These are phyloP conservation scores for Anniella stebbinsi DNA, from an alignment of 2,797 vertebrate genomes.

Conservation along the genomic window DNA sequence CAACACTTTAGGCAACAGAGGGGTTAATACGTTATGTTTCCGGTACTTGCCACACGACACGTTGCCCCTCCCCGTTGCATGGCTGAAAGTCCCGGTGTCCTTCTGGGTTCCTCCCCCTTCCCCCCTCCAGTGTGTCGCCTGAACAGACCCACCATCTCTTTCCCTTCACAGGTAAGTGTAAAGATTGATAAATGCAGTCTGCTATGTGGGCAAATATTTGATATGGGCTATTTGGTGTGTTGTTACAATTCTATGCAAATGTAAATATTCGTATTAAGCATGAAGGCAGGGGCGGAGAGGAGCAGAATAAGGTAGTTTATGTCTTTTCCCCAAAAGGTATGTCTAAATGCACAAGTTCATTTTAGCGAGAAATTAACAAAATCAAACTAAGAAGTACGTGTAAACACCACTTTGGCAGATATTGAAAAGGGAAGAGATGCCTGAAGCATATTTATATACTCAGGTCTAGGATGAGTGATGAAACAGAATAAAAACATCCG, in stretches of 20 bases:
- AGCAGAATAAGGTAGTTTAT: conserved; percentile 32
- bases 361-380: conserved; percentile 41
- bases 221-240: not conserved
- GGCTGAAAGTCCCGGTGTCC: no score
- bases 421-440: not conserved
- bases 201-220: not conserved
- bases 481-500: conserved; percentile 50
- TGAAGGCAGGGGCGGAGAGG: no score
- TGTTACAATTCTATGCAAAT: not conserved
- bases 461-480: conserved; percentile 15
- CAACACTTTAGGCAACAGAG: no score
- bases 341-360: conserved; percentile 25
- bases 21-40: no score
- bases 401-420: not conserved
- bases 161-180: not conserved
- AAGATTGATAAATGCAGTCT: not conserved
- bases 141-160: not conserved
- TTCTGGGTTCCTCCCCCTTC: no score
- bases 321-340: conserved; percentile 5
- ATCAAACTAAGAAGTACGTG: conserved; percentile 20
- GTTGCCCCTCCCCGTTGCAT: no score
- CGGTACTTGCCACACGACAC: no score
- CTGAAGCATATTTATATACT: conserved; percentile 40
- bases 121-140: no score
- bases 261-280: not conserved